Conservation (phyloP, 2,113 vertebrate species). For the Zeus faber region DNA sequence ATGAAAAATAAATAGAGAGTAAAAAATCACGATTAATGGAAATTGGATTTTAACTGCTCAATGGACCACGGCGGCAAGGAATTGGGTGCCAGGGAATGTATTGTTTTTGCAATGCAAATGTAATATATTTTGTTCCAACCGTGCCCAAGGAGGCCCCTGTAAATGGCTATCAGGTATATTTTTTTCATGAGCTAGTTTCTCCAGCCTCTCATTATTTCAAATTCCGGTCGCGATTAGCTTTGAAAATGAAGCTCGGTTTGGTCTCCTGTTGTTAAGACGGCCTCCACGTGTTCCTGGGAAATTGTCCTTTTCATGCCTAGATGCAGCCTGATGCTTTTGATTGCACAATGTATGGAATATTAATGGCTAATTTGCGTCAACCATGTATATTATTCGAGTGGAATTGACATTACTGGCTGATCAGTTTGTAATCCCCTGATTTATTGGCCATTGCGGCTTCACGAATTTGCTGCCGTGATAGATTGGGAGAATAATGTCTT, state of each 20-base stretch:
- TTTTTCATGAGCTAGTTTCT: conserved; percentile 53
- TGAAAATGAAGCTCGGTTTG: too few relatives aligned
- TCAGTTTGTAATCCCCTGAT: conserved; percentile 35
- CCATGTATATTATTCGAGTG: conserved; percentile 35
- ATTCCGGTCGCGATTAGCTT: conserved; percentile 46
- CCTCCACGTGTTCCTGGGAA: conserved; percentile 35
- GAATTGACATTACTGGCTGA: conserved; percentile 16
- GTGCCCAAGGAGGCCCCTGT: conserved; percentile 40
- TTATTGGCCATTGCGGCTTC: conserved; percentile 23
- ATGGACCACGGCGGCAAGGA: conserved; percentile 40
- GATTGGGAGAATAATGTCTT: conserved; percentile 3
- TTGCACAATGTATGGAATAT: conserved; percentile 42
- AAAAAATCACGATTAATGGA: conserved; percentile 57
- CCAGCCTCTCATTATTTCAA: conserved; percentile 43
- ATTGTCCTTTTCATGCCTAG: conserved; percentile 49
- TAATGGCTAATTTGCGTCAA: conserved; percentile 47
- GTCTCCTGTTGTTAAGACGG: too few relatives aligned
- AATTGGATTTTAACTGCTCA: conserved; percentile 67
- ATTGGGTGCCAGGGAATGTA: conserved; percentile 25
- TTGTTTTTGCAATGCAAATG: conserved; percentile 72
- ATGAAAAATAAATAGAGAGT: background rate
- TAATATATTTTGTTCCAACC: conserved; percentile 52
- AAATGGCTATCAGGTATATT: conserved; percentile 53
- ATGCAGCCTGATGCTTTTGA: conserved; percentile 40
- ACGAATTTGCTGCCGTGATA: conserved; percentile 9